Evolutionary conservation across 2,797 vertebrate species (phyloP).

Genomic region (Tangara arthus): DNA sequence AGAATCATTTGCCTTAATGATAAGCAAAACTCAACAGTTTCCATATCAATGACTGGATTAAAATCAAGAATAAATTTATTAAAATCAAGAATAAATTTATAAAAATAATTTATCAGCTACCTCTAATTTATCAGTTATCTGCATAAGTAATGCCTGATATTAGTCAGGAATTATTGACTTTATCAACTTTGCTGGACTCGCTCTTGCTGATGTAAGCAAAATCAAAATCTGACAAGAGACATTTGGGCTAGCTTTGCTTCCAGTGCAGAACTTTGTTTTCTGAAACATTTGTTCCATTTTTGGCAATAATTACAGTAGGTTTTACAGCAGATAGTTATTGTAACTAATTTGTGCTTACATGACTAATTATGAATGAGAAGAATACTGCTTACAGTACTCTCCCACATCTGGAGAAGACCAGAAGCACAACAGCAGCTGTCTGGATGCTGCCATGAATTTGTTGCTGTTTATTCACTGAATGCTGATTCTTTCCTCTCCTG

Average conservation of each 20-base stretch:
- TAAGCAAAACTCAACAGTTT: neutral
- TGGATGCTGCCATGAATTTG: constrained; percentile 9
- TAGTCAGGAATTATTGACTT: neutral
- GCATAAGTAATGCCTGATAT: neutral
- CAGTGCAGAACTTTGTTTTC: neutral
- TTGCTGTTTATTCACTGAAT: constrained; percentile 23
- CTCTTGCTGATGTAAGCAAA: neutral
- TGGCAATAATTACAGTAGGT: neutral
- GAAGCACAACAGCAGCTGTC: constrained; percentile 29
- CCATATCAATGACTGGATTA: neutral
- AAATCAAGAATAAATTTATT: neutral
- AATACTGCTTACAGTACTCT: neutral
- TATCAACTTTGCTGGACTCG: neutral
- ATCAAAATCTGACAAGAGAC: neutral
- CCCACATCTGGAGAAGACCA: constrained; percentile 13
- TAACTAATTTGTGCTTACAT: neutral
- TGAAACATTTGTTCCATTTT: neutral
- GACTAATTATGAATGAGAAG: neutral
- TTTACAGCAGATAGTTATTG: constrained; percentile 10
- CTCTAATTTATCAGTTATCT: no score
- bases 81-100: neutral
- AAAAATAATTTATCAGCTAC: neutral
- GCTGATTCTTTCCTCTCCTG: constrained; percentile 8
- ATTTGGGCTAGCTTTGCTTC: neutral
- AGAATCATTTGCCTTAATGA: neutral